phyloP scores from a whole-genome alignment of 2,797 vertebrate genomes.

The Lagocephalus sceleratus region DNA sequence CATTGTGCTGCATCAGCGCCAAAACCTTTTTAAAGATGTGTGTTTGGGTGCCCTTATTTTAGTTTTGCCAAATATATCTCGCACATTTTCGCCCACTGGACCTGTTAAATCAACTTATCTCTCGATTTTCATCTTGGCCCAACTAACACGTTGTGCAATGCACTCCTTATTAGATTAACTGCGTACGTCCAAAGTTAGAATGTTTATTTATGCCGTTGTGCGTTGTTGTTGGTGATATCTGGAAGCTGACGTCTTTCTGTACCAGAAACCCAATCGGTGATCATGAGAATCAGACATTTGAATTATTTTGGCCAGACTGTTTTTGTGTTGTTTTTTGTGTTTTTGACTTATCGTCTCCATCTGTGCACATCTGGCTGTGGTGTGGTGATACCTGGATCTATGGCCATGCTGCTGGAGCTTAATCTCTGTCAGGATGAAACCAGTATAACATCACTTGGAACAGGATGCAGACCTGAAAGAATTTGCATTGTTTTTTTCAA shows the following conservation, averaged over 20 bases:
- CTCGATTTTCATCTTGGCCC: too few species aligned
- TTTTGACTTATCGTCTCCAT: slow-evolving; percentile 14
- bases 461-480: too few species aligned
- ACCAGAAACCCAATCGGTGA: too few species aligned
- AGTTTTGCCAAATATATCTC: neutral
- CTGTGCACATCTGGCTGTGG: slow-evolving; percentile 12
- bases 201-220: too few species aligned
- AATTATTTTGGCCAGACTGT: neutral
- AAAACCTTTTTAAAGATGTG: slow-evolving; percentile 21
- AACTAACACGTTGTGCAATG: too few species aligned
- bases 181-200: too few species aligned
- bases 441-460: neutral
- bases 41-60: neutral
- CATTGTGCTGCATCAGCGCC: slow-evolving; percentile 30
- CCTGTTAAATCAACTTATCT: too few species aligned
- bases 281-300: too few species aligned
- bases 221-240: too few species aligned
- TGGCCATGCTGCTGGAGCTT: neutral
- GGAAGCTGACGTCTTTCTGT: too few species aligned
- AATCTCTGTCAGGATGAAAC: neutral
- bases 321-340: neutral
- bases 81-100: neutral
- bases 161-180: too few species aligned
- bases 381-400: slow-evolving; percentile 2
- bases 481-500: too few species aligned